Conservation (phyloP, 2,888 invertebrate species). For the Acanthosepion esculentum region DNA sequence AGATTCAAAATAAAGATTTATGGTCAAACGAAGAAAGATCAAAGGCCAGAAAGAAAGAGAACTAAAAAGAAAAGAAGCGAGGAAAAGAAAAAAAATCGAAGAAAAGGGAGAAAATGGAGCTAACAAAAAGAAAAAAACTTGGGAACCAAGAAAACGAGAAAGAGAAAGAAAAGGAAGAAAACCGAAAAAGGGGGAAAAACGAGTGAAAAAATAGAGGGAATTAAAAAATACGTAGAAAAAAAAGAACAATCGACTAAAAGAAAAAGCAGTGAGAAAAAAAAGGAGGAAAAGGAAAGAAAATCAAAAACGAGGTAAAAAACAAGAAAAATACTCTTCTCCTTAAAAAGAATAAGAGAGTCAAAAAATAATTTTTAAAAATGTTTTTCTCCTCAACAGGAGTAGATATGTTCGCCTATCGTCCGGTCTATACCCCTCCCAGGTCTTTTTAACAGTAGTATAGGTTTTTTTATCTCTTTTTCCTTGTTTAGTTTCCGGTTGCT, state of each 20-base stretch:
- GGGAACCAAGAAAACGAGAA: background rate
- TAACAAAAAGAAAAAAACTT: background rate
- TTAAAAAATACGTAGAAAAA: background rate
- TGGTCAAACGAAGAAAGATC: too few relatives aligned
- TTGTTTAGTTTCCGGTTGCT: too few relatives aligned
- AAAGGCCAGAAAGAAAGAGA: background rate
- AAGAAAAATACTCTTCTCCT: background rate
- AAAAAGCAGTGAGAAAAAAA: background rate
- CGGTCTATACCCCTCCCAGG: too few relatives aligned
- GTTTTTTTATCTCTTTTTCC: too few relatives aligned
- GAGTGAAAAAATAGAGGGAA: background rate
- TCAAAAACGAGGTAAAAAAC: background rate
- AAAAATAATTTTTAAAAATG: too few relatives aligned
- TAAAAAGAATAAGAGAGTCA: background rate
- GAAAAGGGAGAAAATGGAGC: background rate
- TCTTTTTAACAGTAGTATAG: too few relatives aligned
- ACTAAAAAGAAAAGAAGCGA: too few relatives aligned
- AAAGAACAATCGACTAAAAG: too few relatives aligned
- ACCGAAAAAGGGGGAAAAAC: background rate
- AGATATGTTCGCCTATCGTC: too few relatives aligned
- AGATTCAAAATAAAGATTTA: background rate
- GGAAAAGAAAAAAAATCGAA: background rate
- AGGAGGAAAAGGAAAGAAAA: background rate
- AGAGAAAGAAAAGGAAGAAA: background rate
- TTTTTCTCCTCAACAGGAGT: too few relatives aligned